phyloP scores from a whole-genome alignment of 2,797 vertebrate species.

The Orestias chungarensis region DNA sequence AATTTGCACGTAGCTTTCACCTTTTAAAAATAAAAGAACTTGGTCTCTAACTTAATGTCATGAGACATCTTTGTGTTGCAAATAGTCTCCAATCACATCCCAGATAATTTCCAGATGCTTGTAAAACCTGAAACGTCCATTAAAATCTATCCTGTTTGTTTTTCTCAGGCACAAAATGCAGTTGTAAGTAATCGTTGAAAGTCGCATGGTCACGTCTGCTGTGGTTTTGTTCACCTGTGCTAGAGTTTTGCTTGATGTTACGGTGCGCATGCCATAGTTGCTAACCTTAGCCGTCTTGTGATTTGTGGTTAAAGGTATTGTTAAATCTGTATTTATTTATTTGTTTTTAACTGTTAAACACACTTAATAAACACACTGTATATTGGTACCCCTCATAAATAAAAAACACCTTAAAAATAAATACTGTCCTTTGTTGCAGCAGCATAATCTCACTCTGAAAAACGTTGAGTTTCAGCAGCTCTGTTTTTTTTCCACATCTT shows the following conservation, averaged over 20 bases:
- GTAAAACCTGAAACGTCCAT: slow-evolving; percentile 27
- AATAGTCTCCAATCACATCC: background rate
- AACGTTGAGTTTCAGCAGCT: background rate
- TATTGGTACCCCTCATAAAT: background rate
- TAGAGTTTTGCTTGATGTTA: slow-evolving; percentile 20
- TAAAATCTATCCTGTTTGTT: slow-evolving; percentile 52
- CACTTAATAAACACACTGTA: background rate
- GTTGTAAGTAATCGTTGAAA: slow-evolving; percentile 67
- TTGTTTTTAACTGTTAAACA: slow-evolving; percentile 7
- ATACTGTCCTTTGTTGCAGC: background rate
- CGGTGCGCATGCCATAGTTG: slow-evolving; percentile 38
- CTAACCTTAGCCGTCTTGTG: slow-evolving; percentile 21
- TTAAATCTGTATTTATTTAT: slow-evolving; percentile 9
- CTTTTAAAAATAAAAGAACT: slow-evolving; percentile 14
- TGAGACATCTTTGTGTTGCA: slow-evolving; percentile 6
- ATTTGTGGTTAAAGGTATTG: background rate
- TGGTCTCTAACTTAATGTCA: background rate
- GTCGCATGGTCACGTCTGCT: slow-evolving; percentile 32
- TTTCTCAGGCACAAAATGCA: slow-evolving; percentile 65
- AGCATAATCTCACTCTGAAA: slow-evolving; percentile 6
- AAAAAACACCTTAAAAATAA: background rate
- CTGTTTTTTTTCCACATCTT: background rate
- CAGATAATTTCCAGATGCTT: background rate
- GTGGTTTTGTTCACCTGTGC: slow-evolving; percentile 33
- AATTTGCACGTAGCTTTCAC: slow-evolving; percentile 65